Conservation (phyloP, 2,113 vertebrate genomes). For the Planiliza haematocheilus region DNA sequence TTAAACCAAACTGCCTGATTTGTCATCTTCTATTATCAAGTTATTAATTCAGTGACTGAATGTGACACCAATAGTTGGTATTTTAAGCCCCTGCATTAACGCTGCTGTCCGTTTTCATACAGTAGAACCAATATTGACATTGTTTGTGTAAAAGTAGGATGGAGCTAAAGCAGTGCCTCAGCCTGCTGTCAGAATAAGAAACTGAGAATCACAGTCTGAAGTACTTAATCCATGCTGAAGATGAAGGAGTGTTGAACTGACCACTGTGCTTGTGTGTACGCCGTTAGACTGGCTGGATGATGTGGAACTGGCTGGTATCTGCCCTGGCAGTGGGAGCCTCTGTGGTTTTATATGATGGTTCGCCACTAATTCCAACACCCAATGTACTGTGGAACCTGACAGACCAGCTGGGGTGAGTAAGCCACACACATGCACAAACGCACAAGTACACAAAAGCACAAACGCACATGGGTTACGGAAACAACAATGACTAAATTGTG, state of each 20-base stretch:
- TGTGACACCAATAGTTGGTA: not conserved
- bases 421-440: not conserved
- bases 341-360: slow-evolving; percentile 95
- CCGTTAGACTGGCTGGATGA: slow-evolving; percentile 96
- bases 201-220: slow-evolving; percentile 34
- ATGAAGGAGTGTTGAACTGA: slow-evolving; percentile 48
- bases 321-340: slow-evolving; percentile 92
- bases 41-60: not conserved
- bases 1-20: no score
- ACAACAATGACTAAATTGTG: not conserved
- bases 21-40: not conserved
- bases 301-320: slow-evolving; percentile 98
- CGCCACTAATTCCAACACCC: slow-evolving; percentile 91
- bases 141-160: not conserved
- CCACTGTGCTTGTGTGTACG: slow-evolving; percentile 20
- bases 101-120: slow-evolving; percentile 1
- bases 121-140: slow-evolving; percentile 8
- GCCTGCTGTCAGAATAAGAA: slow-evolving; percentile 28
- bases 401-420: slow-evolving; percentile 92
- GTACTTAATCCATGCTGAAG: slow-evolving; percentile 42
- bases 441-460: slow-evolving; percentile 6
- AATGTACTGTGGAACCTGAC: slow-evolving; percentile 95
- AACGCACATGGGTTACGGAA: not conserved
- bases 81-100: not conserved
- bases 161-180: slow-evolving; percentile 20